Evolutionary conservation across 2,888 invertebrate species (phyloP), one percentile per base, ranked within the genome.

Genomic region (Aproaerema taeniolella): DNA sequence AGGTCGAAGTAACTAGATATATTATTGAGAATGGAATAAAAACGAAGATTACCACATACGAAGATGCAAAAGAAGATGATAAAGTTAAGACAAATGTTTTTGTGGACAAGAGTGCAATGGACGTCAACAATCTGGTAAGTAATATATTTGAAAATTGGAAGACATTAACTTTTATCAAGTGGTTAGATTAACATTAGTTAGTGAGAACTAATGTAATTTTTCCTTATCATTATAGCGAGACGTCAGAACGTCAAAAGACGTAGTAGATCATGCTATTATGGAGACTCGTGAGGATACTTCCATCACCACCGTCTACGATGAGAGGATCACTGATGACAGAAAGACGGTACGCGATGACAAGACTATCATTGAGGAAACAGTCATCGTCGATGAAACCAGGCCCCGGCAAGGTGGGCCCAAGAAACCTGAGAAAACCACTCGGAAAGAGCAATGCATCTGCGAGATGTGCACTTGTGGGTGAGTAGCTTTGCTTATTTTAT

Each of bases 381-480:
- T 76, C 50, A 67, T 79, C 54, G 58, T 69, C 34, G 76, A 87
- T 50, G 74, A 86, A 70, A 74, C 68, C 52, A 71, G 67, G 58
- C 79, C 78, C 20, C 71, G 64, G 51, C 67, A 62, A 32, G 77
- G 70, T 48, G 83, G 85, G 49, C 83, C 85, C 48, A 85, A 68
- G 63, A 80, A 76, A 67, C 79, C 82, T 39, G 78, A 82, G 51
- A 78, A 77, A 49, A 53, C 52, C 38, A 59, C 70, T 31, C 73
- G 83, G 50, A 93, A 92, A 67, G 95, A 95, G 65, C 93, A 94
- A 74, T 95, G 95, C 73, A 94, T 95, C 61, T 95, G 95, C 70
- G 95, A 95, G 85, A 91, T 95, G 48, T 95, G 95, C 74, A 95
- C 95, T 63, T 95, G 95, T 85, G 95, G 95, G 95, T 95, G 79